Evolutionary conservation across 2,888 invertebrate genomes (phyloP), one percentile per base, ranked within the genome.

Genomic region (Apodemia mormo): DNA sequence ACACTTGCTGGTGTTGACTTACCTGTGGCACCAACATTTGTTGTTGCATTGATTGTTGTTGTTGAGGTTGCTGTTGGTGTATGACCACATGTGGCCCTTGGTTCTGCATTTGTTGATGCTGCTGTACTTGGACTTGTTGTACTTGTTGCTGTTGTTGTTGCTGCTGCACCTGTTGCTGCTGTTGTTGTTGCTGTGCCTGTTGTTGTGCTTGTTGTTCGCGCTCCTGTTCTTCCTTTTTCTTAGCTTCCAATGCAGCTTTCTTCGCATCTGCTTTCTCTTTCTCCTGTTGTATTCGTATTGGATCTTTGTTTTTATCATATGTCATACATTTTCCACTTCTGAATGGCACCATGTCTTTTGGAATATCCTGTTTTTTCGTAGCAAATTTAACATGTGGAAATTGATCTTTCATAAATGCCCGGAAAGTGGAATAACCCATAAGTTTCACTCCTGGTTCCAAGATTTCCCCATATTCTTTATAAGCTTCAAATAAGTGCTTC

Each of bases 321-420:
- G 85, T 76, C 94, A 94, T 94, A 77, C 94, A 94, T 77, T 94
- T 94, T n/a, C 94, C 94, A 73, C 93, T 94, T 69, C 93, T 92
- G 85, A 93, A 93, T 4, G 93, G 93, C 70, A 93, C 88, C 85
- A 91, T 83, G 33, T 93, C 93, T 78, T 93, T 93, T 5, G 90
- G 87, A 69, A 92, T 76, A 70, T 93, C 91, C 73, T 92, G 89
- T 76, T 92, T 94, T 79, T 95, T 95, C 0, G 95, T 94, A 73
- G 95, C 96, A 81, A 96, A 96, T 81, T 95, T 96, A 5, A 96
- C 95, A 78, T 96, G 95, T 1, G 96, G 96, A 84, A 96, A 97
- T 81, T 96, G 96, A 78, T 96, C 96, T 82, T 96, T 96, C 95
- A 97, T 96, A 81, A 96, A 97, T 78, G 96, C 95, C 74, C 96